Conservation (phyloP, 2,888 invertebrate species). For the Pardosa pseudoannulata region DNA sequence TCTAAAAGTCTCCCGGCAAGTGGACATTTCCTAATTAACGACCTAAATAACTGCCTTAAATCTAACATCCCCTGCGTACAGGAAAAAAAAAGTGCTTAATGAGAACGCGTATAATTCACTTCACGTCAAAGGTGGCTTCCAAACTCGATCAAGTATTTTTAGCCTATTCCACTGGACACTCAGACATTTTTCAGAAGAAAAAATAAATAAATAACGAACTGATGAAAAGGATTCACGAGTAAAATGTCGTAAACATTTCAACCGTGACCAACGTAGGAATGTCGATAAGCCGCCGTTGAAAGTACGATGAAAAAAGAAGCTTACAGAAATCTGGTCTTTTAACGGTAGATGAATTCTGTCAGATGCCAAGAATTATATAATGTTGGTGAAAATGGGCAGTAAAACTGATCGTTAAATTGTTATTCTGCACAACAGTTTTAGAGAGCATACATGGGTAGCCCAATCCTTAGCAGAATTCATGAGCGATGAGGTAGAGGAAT, state of each 20-base stretch:
- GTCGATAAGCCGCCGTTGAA: not conserved
- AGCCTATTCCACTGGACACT: not conserved
- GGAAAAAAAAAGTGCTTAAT: no score
- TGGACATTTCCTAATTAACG: not conserved
- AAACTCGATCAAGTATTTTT: not conserved
- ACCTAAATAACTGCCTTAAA: not conserved
- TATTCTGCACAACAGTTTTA: not conserved
- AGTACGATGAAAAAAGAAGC: not conserved
- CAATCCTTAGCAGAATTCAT: no score
- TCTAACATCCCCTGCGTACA: not conserved
- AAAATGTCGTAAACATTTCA: constrained; percentile 8
- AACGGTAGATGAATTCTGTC: not conserved
- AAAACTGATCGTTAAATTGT: not conserved
- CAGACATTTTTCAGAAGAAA: no score
- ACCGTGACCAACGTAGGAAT: not conserved
- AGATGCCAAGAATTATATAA: not conserved
- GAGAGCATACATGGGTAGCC: not conserved
- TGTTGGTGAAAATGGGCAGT: not conserved
- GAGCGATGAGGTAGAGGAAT: not conserved
- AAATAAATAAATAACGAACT: not conserved
- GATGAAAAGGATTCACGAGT: not conserved
- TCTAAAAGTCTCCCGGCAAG: not conserved
- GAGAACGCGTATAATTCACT: not conserved
- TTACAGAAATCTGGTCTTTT: not conserved
- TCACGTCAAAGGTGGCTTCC: not conserved